These are phyloP conservation scores for Volucella bombylans DNA, from an alignment of 2,888 invertebrate genomes.

Conservation along the genomic window DNA sequence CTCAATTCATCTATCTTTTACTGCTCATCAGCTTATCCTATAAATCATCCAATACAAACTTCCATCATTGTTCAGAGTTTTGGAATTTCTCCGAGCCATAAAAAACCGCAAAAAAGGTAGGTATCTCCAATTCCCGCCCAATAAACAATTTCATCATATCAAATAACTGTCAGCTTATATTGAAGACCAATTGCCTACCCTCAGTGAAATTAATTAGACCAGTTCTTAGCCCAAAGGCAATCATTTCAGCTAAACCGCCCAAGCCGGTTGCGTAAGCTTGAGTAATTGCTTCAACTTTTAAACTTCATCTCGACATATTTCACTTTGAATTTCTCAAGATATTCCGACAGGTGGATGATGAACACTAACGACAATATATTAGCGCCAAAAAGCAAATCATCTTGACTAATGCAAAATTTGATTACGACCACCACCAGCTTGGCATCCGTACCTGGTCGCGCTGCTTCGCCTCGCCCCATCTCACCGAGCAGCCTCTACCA, in stretches of 20 bases:
- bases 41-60: constrained; percentile 46
- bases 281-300: constrained; percentile 72
- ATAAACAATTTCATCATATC: constrained; percentile 66
- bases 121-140: constrained; percentile 39
- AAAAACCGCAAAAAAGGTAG: constrained; percentile 6
- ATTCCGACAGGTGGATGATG: constrained; percentile 73
- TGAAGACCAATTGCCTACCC: constrained; percentile 67
- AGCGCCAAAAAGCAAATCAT: constrained; percentile 74
- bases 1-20: constrained; percentile 41
- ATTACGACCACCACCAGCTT: constrained; percentile 69
- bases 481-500: constrained; percentile 1
- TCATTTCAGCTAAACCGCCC: constrained; percentile 41
- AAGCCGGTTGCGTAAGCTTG: constrained; percentile 66
- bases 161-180: constrained; percentile 62
- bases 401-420: constrained; percentile 74
- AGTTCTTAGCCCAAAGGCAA: constrained; percentile 61
- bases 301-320: constrained; percentile 52
- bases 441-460: constrained; percentile 1
- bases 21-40: constrained; percentile 37
- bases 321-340: constrained; percentile 67
- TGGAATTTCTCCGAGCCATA: constrained; percentile 18
- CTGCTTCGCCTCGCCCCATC: background rate
- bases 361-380: constrained; percentile 73
- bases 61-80: background rate
- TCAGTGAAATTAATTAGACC: constrained; percentile 69